phyloP scores from a whole-genome alignment of 1,140 invertebrate species.

The Trichonephila clavata region DNA sequence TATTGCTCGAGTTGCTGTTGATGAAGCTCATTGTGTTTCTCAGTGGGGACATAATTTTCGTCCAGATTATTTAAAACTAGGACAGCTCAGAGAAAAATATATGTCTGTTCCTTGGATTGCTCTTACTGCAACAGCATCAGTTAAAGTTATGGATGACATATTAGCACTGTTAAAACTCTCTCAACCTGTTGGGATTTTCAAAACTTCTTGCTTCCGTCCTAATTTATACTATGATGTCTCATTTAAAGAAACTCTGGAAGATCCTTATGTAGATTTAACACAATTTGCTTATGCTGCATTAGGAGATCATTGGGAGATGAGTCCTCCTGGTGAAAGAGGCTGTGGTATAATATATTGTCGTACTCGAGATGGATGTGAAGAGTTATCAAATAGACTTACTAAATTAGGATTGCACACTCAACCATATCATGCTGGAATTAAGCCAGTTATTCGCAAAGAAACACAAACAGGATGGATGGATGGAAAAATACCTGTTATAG shows the following conservation, averaged over 20 bases:
- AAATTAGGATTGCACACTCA: conserved; percentile 83
- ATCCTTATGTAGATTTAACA: conserved; percentile 89
- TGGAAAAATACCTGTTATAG: conserved; percentile 84
- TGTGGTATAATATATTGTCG: conserved; percentile 89
- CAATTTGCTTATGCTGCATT: conserved; percentile 83
- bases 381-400: conserved; percentile 84
- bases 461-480: conserved; percentile 87
- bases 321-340: conserved; percentile 83
- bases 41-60: conserved; percentile 99
- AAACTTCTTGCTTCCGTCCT: conserved; percentile 85
- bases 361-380: conserved; percentile 85
- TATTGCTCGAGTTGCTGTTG: conserved; percentile 87
- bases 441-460: conserved; percentile 81
- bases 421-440: conserved; percentile 87
- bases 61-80: conserved; percentile 95
- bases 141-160: conserved; percentile 84
- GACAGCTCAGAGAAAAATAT: conserved; percentile 86
- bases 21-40: conserved; percentile 98
- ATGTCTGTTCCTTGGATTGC: conserved; percentile 90
- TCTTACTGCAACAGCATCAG: conserved; percentile 94
- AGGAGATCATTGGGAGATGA: conserved; percentile 80
- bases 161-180: conserved; percentile 83
- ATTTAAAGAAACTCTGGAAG: conserved; percentile 90
- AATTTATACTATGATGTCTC: conserved; percentile 88
- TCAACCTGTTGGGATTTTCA: conserved; percentile 84